phyloP scores from a whole-genome alignment of 2,888 invertebrate genomes.

The Endomychus coccineus region DNA sequence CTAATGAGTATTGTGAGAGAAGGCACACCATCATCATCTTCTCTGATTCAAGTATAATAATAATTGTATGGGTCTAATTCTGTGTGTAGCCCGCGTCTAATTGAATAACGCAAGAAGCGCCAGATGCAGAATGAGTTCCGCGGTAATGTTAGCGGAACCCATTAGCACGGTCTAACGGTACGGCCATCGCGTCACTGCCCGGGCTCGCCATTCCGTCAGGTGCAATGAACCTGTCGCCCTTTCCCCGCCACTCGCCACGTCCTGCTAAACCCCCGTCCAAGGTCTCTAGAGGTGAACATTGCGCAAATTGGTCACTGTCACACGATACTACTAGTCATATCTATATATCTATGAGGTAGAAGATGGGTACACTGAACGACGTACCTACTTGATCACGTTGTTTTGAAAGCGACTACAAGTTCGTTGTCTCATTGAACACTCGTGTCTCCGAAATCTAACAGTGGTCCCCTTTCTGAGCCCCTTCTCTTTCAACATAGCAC shows the following conservation, averaged over 20 bases:
- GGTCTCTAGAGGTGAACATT: constrained; percentile 14
- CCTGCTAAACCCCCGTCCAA: constrained; percentile 14
- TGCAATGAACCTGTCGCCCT: constrained; percentile 40
- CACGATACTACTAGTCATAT: constrained; percentile 6
- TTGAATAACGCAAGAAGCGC: constrained; percentile 20
- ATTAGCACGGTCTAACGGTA: constrained; percentile 41
- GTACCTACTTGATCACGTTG: too few relatives aligned
- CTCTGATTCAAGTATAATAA: too few relatives aligned
- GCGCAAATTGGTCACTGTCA: constrained; percentile 17
- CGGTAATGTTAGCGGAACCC: constrained; percentile 39
- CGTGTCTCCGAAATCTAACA: too few relatives aligned
- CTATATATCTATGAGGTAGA: too few relatives aligned
- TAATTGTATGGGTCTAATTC: too few relatives aligned
- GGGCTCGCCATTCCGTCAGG: constrained; percentile 44
- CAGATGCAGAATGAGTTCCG: constrained; percentile 34
- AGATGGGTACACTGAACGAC: too few relatives aligned
- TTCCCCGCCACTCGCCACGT: constrained; percentile 7
- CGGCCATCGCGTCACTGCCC: constrained; percentile 36
- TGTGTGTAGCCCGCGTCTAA: constrained; percentile 18
- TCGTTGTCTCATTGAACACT: too few relatives aligned
- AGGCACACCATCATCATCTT: too few relatives aligned
- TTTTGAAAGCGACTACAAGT: too few relatives aligned
- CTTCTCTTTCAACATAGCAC: too few relatives aligned
- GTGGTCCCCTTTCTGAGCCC: too few relatives aligned
- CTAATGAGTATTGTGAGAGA: too few relatives aligned